A percentile compares a stretch with the other conserved stretches of the same genome.
phyloP scores from a whole-genome alignment of 2,888 invertebrate species.

The Pachliopta kotzebuea region DNA sequence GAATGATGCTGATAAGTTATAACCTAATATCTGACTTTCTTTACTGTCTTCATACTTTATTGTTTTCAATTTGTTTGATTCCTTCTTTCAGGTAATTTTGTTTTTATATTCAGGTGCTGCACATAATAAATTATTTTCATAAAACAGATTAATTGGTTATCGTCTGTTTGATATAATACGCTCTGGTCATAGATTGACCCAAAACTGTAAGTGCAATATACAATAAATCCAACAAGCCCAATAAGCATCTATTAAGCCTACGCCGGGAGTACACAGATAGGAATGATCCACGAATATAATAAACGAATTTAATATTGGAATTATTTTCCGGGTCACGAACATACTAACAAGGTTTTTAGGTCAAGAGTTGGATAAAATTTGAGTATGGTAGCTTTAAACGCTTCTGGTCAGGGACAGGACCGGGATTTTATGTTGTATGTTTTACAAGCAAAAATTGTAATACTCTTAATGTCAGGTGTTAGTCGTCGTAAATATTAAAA shows the following conservation, averaged over 20 bases:
- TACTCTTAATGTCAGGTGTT: conserved; percentile 3
- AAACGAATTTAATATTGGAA: conserved; percentile 25
- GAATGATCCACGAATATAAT: conserved; percentile 13
- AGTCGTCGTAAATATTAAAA: not conserved
- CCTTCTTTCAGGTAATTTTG: not conserved
- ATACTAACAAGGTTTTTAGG: conserved; percentile 52
- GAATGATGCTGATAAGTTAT: too few species aligned
- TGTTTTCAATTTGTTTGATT: not conserved
- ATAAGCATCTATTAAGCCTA: not conserved
- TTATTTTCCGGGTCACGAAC: conserved; percentile 28
- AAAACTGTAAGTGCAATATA: not conserved
- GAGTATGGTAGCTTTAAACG: conserved; percentile 22
- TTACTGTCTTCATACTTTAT: not conserved
- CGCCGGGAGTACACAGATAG: conserved; percentile 1
- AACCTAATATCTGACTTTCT: too few species aligned
- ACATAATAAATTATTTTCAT: not conserved
- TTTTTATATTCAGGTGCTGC: not conserved
- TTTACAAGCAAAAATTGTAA: not conserved
- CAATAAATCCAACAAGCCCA: conserved; percentile 3
- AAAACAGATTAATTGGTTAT: not conserved
- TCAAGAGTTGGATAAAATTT: conserved; percentile 46
- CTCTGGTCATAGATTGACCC: not conserved
- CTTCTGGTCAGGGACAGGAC: conserved; percentile 24
- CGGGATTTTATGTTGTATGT: conserved; percentile 12
- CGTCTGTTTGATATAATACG: not conserved